Evolutionary conservation across 2,797 vertebrate genomes (phyloP).

Genomic region (Emydoidea blandingii): DNA sequence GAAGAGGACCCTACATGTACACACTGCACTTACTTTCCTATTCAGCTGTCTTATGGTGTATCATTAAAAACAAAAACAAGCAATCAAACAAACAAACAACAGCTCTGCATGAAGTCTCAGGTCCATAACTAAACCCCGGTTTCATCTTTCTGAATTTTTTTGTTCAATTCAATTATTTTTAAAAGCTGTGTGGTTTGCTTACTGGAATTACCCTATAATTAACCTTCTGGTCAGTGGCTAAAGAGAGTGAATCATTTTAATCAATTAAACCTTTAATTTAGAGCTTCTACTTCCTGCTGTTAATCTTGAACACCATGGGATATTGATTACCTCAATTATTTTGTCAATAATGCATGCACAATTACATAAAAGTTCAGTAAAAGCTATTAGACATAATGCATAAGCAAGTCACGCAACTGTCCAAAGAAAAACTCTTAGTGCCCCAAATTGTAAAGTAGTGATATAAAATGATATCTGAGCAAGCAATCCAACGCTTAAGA

Average conservation of each 20-base stretch:
- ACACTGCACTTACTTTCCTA: background rate
- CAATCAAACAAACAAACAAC: background rate
- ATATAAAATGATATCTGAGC: conserved; percentile 16
- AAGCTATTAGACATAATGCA: conserved; percentile 13
- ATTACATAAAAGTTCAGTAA: conserved; percentile 30
- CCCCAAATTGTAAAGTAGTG: background rate
- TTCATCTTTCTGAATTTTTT: conserved; percentile 20
- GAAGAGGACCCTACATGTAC: background rate
- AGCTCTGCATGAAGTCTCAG: background rate
- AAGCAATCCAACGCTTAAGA: conserved; percentile 5
- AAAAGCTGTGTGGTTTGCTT: conserved; percentile 16
- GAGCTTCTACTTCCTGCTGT: background rate
- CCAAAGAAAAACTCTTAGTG: conserved; percentile 8
- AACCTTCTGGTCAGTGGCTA: conserved; percentile 31
- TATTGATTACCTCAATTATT: conserved; percentile 33
- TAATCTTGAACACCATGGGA: conserved; percentile 29
- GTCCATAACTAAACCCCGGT: background rate
- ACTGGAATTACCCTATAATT: conserved; percentile 43
- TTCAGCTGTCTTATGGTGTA: background rate
- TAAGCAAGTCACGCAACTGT: background rate
- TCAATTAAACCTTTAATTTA: conserved; percentile 29
- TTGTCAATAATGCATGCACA: conserved; percentile 44
- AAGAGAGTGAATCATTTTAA: conserved; percentile 41
- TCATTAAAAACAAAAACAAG: background rate
- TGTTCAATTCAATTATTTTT: conserved; percentile 15